Base-by-base conservation (phyloP, 2,888 invertebrate species). In the Cybosia mesomella region DNA sequence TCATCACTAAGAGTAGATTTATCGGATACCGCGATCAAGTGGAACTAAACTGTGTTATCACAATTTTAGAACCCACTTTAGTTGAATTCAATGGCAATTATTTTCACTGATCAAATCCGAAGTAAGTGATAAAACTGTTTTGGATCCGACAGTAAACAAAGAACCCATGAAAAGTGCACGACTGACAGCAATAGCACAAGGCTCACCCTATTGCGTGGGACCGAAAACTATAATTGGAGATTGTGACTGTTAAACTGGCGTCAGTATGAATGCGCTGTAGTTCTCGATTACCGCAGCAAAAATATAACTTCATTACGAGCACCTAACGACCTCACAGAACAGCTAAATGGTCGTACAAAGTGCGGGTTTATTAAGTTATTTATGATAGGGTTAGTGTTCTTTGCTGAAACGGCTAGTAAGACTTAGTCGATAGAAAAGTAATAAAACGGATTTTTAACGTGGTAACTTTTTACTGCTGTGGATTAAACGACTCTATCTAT, bases 401-500 rank as follows among this genome's bases (percentile, higher is more conserved):
- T 24, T 24, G 59, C 39, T 59, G 15, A 59, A 59, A 59, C 15
- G 39, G 22, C 15, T 36, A 59, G 22, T 21, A 59, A 24, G 18
- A 39, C 24, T 39, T 24, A 24, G 39, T 59, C 22, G 22, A 15
- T 22, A 24, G 9, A 59, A 49, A 49, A 49, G 22, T 34, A 34
- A 32, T 58, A 49, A 58, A 58, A 18, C n/a, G 58, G 32, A 32
- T n/a, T 32, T 59, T 59, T 22, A 59, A 59, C 39, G 22, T 11
- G 18, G 18, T 59, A 59, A 39, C 22, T 18, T 39, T 59, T 39
- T 39, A 59, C 22, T 10, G 22, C 39, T 59, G 18, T 36, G 13
- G 36, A 39, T 22, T 18, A 3, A 36, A 58, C 8, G 21, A 58
- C 18, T 58, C 7, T 21, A 21, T 10, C 5, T 21, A 13, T 58